A percentile compares a stretch with the other conserved stretches of the same genome.
Evolutionary conservation across 2,888 invertebrate genomes (phyloP).

Genomic region (Cryptops parisi): DNA sequence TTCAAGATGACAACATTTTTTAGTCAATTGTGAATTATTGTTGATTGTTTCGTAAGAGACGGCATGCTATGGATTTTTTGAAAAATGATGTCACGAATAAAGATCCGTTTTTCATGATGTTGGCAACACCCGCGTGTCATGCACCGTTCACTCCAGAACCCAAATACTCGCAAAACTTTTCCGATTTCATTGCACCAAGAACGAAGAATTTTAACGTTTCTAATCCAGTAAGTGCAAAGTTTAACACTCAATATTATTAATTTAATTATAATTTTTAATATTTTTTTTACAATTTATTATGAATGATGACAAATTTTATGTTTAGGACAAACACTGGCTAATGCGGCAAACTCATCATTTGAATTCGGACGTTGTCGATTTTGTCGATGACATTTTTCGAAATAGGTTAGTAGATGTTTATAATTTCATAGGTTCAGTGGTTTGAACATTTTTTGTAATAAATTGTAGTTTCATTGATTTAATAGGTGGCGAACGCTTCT

Average conservation of each 20-base stretch:
- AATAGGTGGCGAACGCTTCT: slow-evolving; percentile 57
- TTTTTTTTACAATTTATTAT: not conserved
- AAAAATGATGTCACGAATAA: no score
- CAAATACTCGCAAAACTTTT: slow-evolving; percentile 48
- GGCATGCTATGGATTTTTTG: no score
- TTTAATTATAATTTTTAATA: not conserved
- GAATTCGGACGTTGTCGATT: slow-evolving; percentile 41
- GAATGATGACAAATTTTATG: slow-evolving; percentile 1
- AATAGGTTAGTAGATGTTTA: slow-evolving; percentile 7
- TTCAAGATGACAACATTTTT: no score
- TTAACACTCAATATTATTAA: not conserved
- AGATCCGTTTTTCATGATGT: slow-evolving; percentile 61
- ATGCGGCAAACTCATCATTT: slow-evolving; percentile 52
- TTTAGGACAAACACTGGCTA: slow-evolving; percentile 75
- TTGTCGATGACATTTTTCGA: slow-evolving; percentile 49
- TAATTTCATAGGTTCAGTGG: not conserved
- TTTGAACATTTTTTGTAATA: not conserved
- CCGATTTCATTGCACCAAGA: slow-evolving; percentile 43
- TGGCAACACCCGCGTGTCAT: slow-evolving; percentile 80
- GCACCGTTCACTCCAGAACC: slow-evolving; percentile 69
- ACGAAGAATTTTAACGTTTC: slow-evolving; percentile 45
- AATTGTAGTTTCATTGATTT: not conserved
- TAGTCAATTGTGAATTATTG: no score
- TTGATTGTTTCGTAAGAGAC: no score
- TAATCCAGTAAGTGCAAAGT: slow-evolving; percentile 6